Evolutionary conservation across 1,140 invertebrate genomes (phyloP).

Genomic region (Heliothis virescens): DNA sequence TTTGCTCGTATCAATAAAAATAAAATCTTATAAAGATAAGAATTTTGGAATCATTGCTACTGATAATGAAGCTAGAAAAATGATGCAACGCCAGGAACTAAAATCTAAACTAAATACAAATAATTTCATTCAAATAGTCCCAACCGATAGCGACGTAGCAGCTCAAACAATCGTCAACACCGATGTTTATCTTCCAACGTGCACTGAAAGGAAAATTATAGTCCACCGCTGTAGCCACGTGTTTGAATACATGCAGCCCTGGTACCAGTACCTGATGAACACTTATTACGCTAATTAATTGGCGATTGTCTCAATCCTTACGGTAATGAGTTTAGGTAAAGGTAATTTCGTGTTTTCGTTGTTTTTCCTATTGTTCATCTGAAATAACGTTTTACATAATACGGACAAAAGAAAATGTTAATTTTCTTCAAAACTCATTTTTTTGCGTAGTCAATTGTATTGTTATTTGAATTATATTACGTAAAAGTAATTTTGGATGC

Average conservation of each 20-base stretch:
- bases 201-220: constrained; percentile 33
- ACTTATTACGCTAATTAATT: constrained; percentile 22
- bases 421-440: background rate
- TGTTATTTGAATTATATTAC: too few relatives aligned
- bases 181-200: constrained; percentile 31
- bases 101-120: background rate
- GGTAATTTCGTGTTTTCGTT: too few relatives aligned
- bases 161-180: constrained; percentile 27
- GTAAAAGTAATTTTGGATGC: too few relatives aligned
- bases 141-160: background rate
- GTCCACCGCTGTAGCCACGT: constrained; percentile 2
- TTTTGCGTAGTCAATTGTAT: background rate
- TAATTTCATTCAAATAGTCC: background rate
- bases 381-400: background rate
- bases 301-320: constrained; percentile 13
- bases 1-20: too few relatives aligned
- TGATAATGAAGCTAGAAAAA: background rate
- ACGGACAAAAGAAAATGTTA: background rate
- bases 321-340: constrained; percentile 13
- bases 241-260: background rate
- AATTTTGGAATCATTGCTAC: too few relatives aligned
- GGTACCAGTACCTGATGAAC: background rate
- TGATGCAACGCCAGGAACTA: background rate
- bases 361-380: background rate
- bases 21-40: too few relatives aligned